Evolutionary conservation across 2,797 vertebrate genomes (phyloP), one percentile per base, ranked within the genome.

Genomic region (Xenopus petersii): DNA sequence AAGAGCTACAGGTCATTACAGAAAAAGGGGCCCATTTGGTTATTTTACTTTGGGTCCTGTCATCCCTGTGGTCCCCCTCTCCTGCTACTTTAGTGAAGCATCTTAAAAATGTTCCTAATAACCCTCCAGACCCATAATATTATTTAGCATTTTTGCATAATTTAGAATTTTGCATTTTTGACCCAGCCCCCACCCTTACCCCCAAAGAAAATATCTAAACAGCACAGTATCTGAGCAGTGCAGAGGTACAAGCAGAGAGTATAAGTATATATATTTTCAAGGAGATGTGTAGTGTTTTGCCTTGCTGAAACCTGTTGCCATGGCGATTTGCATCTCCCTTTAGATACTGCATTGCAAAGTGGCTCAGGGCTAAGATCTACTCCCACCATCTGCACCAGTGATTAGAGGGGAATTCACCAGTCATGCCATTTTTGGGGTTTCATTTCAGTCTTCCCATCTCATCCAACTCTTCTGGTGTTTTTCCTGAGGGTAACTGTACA

Each of bases 301-400:
- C 47, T 73, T 13, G 13, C 66, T 65, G 76, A 79, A 79, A 73
- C 71, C 76, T 79, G 76, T 79, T 79, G 76, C 76, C 71, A 79
- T 79, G 76, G 67, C 67, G 65, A 74, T 74, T 30, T 74, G 61
- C 76, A 70, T 79, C 71, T 78, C 71, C 71, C 71, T 74, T 66
- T 74, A 79, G 76, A 79, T 36, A 59, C 51, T 60, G 76, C 71
- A 79, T 67, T 30, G 73, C 76, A 74, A 65, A 66, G 65, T 70
- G 70, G 66, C 71, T 70, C 4, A 56, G 26, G 42, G 36, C 67
- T 60, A 48, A 69, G 71, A 79, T 56, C 51, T 65, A 59, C 66
- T 73, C 60, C 47, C 70, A 64, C 65, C 71, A 59, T 73, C 71
- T 73, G 75, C 65, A 73, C 75, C 47, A 16, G 65, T 71, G 66